A percentile compares a stretch with the other conserved stretches of the same genome.
phyloP scores from a whole-genome alignment of 2,797 vertebrate species.

The Fringilla coelebs region DNA sequence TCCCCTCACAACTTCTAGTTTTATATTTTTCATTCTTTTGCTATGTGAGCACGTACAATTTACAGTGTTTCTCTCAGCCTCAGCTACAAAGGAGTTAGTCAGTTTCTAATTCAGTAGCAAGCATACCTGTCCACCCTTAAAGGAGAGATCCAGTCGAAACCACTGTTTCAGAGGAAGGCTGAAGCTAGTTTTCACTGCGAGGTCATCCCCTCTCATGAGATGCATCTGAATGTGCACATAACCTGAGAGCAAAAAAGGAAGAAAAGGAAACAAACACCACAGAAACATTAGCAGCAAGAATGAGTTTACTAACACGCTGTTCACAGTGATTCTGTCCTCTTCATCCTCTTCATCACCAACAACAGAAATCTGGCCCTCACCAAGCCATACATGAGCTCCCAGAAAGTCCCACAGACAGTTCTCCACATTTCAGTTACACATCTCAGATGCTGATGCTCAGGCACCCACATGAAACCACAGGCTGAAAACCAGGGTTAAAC shows the following conservation, averaged over 20 bases:
- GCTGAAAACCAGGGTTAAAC: background rate
- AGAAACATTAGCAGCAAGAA: background rate
- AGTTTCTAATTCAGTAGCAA: background rate
- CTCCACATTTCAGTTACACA: background rate
- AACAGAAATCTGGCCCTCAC: background rate
- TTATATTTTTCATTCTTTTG: background rate
- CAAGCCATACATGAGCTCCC: background rate
- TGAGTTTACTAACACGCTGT: background rate
- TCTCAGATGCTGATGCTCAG: background rate
- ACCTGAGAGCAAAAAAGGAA: conserved; percentile 70
- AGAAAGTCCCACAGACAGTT: background rate
- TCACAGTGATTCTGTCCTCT: background rate
- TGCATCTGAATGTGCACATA: conserved; percentile 86
- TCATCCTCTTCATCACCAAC: background rate
- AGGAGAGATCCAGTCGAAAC: conserved; percentile 86
- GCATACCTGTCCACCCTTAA: conserved; percentile 83
- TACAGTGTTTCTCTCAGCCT: background rate
- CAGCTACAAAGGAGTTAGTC: background rate
- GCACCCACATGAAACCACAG: background rate
- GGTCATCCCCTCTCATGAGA: conserved; percentile 78
- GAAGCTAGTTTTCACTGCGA: conserved; percentile 79
- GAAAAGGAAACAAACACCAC: background rate
- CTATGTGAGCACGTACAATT: background rate
- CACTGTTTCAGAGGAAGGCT: conserved; percentile 82
- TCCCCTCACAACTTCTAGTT: background rate